Evolutionary conservation across 2,888 invertebrate species (phyloP).

Genomic region (Drosophila leonis): DNA sequence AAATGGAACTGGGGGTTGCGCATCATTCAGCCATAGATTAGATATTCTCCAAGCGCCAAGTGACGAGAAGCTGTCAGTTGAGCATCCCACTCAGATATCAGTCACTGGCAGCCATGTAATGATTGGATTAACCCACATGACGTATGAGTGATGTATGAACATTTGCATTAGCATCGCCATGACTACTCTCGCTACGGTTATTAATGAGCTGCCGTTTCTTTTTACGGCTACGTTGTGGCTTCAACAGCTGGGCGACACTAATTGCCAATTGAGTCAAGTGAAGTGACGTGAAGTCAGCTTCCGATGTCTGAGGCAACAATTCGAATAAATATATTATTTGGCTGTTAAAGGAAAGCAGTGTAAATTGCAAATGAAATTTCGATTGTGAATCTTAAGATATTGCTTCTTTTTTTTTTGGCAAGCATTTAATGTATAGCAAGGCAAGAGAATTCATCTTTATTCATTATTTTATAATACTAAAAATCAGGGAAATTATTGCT

Average conservation of each 20-base stretch:
- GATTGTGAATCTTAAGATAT: background rate
- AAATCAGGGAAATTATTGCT: no score
- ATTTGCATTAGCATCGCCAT: conserved; percentile 46
- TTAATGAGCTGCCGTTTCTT: conserved; percentile 67
- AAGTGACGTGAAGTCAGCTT: conserved; percentile 30
- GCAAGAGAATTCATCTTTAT: background rate
- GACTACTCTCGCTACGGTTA: conserved; percentile 47
- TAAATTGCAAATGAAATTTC: background rate
- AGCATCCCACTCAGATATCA: conserved; percentile 29
- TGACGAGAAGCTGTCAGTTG: conserved; percentile 50
- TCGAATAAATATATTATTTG: conserved; percentile 27
- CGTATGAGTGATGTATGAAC: conserved; percentile 77
- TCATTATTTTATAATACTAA: no score
- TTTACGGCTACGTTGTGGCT: conserved; percentile 8
- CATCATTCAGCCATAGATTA: conserved; percentile 51
- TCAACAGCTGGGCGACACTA: conserved; percentile 61
- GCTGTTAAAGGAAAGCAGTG: background rate
- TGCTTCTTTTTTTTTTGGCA: background rate
- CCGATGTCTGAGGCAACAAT: conserved; percentile 10
- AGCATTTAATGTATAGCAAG: background rate
- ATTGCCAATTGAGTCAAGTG: conserved; percentile 63
- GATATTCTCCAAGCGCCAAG: conserved; percentile 36
- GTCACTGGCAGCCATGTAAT: conserved; percentile 44
- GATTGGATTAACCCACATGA: conserved; percentile 75
- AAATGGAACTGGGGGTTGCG: conserved; percentile 18